phyloP scores from a whole-genome alignment of 2,888 invertebrate genomes.

The Homarus gammarus region DNA sequence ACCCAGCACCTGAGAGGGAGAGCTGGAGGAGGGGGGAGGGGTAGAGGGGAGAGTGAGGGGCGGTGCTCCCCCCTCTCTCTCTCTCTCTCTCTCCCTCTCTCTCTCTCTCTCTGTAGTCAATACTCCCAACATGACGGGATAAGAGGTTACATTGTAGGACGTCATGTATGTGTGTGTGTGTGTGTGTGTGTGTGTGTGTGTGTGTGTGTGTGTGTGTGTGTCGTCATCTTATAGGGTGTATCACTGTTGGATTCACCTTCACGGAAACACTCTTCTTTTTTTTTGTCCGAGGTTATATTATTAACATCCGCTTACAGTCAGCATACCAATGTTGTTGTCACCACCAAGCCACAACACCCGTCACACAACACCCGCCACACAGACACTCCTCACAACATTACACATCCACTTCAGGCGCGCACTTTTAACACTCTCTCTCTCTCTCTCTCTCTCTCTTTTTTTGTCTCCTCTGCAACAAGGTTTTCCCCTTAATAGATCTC shows the following conservation, averaged over 20 bases:
- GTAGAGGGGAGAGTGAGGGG: not conserved
- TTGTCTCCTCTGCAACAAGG: slow-evolving; percentile 10
- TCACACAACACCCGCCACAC: too few species aligned
- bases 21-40: not conserved
- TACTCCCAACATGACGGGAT: slow-evolving; percentile 33
- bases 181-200: slow-evolving; percentile 6
- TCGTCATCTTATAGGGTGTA: not conserved
- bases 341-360: not conserved
- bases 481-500: slow-evolving; percentile 17
- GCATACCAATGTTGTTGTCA: not conserved
- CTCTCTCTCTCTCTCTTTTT: too few species aligned
- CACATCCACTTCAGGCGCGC: not conserved
- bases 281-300: too few species aligned
- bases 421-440: too few species aligned
- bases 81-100: not conserved
- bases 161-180: not conserved
- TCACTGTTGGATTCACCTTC: too few species aligned
- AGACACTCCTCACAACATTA: too few species aligned
- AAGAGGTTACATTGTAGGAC: slow-evolving; percentile 20
- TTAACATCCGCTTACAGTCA: too few species aligned
- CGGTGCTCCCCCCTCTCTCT: not conserved
- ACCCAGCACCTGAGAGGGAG: slow-evolving; percentile 40
- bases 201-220: slow-evolving; percentile 5
- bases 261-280: too few species aligned
- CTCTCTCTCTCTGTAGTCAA: slow-evolving; percentile 30